These are phyloP conservation scores for Acrobasis repandana DNA, from an alignment of 2,888 invertebrate genomes.

Conservation along the genomic window DNA sequence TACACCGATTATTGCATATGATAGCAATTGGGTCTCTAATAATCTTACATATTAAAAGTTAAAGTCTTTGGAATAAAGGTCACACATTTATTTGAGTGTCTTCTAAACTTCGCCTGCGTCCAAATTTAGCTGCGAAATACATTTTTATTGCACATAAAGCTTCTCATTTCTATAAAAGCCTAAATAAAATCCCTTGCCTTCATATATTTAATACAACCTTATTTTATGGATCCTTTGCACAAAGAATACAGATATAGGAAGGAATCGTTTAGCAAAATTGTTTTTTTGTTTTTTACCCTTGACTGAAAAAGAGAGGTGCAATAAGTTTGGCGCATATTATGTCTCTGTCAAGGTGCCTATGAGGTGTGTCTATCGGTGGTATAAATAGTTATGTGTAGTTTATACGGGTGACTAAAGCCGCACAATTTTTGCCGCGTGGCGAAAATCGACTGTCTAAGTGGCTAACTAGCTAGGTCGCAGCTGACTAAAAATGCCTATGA, in stretches of 20 bases:
- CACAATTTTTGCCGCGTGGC: too few species aligned
- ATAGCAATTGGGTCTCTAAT: too few species aligned
- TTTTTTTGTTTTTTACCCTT: background rate
- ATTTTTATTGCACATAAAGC: conserved; percentile 22
- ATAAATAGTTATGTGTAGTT: too few species aligned
- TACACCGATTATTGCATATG: too few species aligned
- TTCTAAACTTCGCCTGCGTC: conserved; percentile 4
- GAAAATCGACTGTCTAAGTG: too few species aligned
- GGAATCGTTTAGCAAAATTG: background rate
- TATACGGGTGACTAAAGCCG: too few species aligned
- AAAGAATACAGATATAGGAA: conserved; percentile 6
- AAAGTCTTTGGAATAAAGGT: background rate
- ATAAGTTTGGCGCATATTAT: too few species aligned
- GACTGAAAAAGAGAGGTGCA: too few species aligned
- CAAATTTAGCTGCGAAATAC: conserved; percentile 19
- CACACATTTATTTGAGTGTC: conserved; percentile 15
- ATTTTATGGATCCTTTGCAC: conserved; percentile 18
- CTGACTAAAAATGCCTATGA: too few species aligned
- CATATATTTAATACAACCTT: conserved; percentile 22
- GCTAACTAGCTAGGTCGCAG: too few species aligned
- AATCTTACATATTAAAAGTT: background rate
- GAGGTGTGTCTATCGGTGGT: too few species aligned
- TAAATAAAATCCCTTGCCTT: conserved; percentile 23
- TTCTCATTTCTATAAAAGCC: conserved; percentile 22
- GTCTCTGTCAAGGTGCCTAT: too few species aligned